Conservation (phyloP, 2,797 vertebrate species). For the Sebastolobus altivelis region DNA sequence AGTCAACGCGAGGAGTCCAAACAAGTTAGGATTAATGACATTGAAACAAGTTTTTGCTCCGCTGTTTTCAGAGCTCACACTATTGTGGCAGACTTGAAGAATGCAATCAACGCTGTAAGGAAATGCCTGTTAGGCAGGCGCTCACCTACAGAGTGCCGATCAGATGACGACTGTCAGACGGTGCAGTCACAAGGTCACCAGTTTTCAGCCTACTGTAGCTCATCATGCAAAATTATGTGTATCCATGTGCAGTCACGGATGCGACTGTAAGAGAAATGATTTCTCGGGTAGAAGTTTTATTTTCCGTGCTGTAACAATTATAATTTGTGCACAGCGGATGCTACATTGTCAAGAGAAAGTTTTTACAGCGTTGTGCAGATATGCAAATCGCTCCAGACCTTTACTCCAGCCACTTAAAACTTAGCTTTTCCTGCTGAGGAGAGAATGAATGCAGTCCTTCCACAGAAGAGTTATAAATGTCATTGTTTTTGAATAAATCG, state of each 20-base stretch:
- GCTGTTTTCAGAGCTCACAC: slow-evolving; percentile 58
- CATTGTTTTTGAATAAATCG: slow-evolving; percentile 90
- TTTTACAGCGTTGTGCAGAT: slow-evolving; percentile 50
- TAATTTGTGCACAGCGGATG: slow-evolving; percentile 51
- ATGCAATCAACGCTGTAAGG: slow-evolving; percentile 73
- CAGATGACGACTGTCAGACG: slow-evolving; percentile 56
- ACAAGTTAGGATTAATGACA: slow-evolving; percentile 83
- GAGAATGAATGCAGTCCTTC: slow-evolving; percentile 73
- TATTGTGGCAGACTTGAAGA: slow-evolving; percentile 67
- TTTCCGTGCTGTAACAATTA: slow-evolving; percentile 41
- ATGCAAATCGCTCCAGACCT: slow-evolving; percentile 71
- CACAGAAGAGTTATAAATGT: slow-evolving; percentile 85
- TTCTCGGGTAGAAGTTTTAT: slow-evolving; percentile 35
- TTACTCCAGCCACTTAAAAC: slow-evolving; percentile 74
- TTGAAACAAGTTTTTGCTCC: slow-evolving; percentile 56
- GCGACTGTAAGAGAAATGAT: neutral
- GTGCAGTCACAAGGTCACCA: slow-evolving; percentile 43
- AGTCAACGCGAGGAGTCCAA: slow-evolving; percentile 73
- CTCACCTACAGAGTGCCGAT: slow-evolving; percentile 64
- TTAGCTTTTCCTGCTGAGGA: slow-evolving; percentile 58
- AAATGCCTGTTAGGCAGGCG: slow-evolving; percentile 55
- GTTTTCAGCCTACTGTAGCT: slow-evolving; percentile 45
- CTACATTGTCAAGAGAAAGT: slow-evolving; percentile 47
- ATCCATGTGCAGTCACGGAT: slow-evolving; percentile 23
- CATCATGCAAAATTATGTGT: slow-evolving; percentile 35